Base-by-base conservation (phyloP, 2,797 vertebrate species). In the Diplodus puntazzo region DNA sequence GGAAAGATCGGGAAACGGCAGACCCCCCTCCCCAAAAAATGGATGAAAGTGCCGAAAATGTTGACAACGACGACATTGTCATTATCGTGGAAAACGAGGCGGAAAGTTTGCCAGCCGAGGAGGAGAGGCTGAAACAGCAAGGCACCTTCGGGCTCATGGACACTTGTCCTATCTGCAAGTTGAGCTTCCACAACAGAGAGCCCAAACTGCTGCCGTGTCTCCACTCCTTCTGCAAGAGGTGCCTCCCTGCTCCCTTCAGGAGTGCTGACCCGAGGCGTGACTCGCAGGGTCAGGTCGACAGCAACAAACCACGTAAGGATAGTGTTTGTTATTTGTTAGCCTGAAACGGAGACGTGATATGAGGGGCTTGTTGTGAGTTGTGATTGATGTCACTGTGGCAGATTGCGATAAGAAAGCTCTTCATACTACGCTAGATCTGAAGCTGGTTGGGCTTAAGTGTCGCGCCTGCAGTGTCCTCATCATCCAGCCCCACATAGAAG, bases 121-220 rank as follows among this genome's bases (percentile, higher is more conserved):
- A 97, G 43, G 97, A 97, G 89, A 95, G 95, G 62, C 89, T 93
- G 49, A 96, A 95, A 42, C 96, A 94, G 86, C 95, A 91, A 86
- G 95, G 95, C 61, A 91, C 93, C 8, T 95, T 97, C 88, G 97
- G 97, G 86, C 96, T 99, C 86, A 97, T 99, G 97, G 98, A 99
- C 91, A 97, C 97, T 74, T 99, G 98, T 87, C 97, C 97, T 20
- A 95, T 97, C 78, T 99, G 98, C 84, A 96, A 96, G 82, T 90
- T 97, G 93, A 97, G 96, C 84, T 97, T 99, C 84, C 97, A 98
- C 95, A 99, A 96, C 93, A 95, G 98, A 70, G 97, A 96, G 90
- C 98, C 98, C 87, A 98, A 98, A 84, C 96, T 99, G 69, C 95
- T 99, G 80, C 97, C 98, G 4, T 99, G 98, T 79, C 95, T 99